phyloP scores from a whole-genome alignment of 2,888 invertebrate genomes.

The Microchrysa polita region DNA sequence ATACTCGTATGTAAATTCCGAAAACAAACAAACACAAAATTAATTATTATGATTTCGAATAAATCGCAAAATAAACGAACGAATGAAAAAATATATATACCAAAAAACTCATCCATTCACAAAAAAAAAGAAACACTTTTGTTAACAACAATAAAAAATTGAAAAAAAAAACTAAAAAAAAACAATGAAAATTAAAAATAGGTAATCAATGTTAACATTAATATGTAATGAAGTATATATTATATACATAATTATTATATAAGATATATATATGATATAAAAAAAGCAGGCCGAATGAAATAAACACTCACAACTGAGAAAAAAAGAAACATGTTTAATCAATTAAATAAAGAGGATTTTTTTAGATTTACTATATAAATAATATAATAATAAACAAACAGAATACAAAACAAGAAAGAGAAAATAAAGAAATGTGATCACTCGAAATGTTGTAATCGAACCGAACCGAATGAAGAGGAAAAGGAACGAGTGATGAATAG shows the following conservation, averaged over 20 bases:
- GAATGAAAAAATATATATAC: no score
- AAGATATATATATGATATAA: constrained; percentile 7
- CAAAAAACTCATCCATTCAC: not conserved
- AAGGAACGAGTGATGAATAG: not conserved
- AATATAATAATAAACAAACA: constrained; percentile 16
- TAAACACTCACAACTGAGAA: no score
- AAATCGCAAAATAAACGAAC: no score
- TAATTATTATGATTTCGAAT: no score
- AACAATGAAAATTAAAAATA: constrained; percentile 36
- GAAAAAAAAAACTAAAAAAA: not conserved
- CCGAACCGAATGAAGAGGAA: no score
- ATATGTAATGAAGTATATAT: constrained; percentile 10
- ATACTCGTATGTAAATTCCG: no score
- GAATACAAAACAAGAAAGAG: constrained; percentile 14
- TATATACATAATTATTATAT: constrained; percentile 6
- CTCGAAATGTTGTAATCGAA: no score
- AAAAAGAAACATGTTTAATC: constrained; percentile 33
- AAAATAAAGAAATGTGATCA: not conserved
- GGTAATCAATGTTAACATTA: constrained; percentile 45
- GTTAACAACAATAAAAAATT: constrained; percentile 30
- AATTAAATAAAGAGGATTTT: constrained; percentile 34
- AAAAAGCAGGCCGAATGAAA: constrained; percentile 22
- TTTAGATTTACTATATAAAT: constrained; percentile 32
- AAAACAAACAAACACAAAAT: no score
- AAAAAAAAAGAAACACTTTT: constrained; percentile 15